phyloP scores from a whole-genome alignment of 23 tunicate species.

The Halocynthia aurantium region DNA sequence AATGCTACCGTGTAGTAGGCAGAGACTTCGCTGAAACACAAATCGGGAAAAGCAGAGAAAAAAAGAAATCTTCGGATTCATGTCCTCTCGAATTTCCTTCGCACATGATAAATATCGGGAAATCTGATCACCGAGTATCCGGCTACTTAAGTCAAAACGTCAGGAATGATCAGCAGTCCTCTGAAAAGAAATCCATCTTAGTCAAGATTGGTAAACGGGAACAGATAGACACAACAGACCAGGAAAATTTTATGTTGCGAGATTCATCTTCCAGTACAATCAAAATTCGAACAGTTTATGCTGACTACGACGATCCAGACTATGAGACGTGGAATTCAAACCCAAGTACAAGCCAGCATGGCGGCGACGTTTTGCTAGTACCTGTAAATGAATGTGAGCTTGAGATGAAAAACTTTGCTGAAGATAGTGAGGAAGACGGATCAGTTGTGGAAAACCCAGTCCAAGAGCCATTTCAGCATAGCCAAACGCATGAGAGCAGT shows the following conservation, averaged over 20 bases:
- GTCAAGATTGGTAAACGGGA: slow-evolving; percentile 5
- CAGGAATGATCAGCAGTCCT: background rate
- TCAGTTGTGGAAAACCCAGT: background rate
- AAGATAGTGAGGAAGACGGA: background rate
- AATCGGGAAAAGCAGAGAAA: background rate
- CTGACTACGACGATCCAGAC: background rate
- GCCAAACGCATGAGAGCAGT: background rate
- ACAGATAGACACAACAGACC: background rate
- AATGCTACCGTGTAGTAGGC: slow-evolving; percentile 18
- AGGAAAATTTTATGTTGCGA: background rate
- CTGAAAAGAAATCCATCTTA: background rate
- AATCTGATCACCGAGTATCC: background rate
- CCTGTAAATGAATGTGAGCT: background rate
- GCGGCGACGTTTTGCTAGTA: background rate
- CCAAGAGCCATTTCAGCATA: background rate
- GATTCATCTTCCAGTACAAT: background rate
- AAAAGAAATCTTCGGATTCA: background rate
- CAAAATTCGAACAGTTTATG: background rate
- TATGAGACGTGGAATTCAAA: background rate
- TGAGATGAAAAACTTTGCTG: background rate
- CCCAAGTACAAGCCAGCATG: background rate
- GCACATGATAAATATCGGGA: background rate
- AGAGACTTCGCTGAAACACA: slow-evolving; percentile 9
- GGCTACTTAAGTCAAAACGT: no score
- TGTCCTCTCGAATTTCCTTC: slow-evolving; percentile 3